Percentiles rank a stretch among this genome's conserved stretches.
phyloP scores from a whole-genome alignment of 2,888 invertebrate species.

The Chaetoderma sp. region DNA sequence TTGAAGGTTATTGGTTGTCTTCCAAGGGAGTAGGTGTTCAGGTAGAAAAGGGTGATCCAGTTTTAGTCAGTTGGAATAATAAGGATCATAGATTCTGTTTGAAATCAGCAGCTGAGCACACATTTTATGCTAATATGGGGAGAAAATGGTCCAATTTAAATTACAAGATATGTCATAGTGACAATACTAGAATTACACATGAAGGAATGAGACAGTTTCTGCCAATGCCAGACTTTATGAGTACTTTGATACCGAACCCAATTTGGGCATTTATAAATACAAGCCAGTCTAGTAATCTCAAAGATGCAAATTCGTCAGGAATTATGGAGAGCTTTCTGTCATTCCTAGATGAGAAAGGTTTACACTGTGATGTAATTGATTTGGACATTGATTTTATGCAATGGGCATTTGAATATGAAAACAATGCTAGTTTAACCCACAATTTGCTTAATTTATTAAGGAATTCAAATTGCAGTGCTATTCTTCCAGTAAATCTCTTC shows the following conservation, averaged over 20 bases:
- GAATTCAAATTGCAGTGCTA: not conserved
- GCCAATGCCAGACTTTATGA: constrained; percentile 71
- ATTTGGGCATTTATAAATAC: constrained; percentile 82
- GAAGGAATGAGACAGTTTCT: constrained; percentile 1
- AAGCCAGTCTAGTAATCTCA: not conserved
- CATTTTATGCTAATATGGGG: constrained; percentile 3
- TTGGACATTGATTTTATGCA: constrained; percentile 3
- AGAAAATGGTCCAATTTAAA: not conserved
- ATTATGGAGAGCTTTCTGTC: too few relatives aligned
- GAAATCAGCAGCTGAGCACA: not conserved
- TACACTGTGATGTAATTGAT: constrained; percentile 1
- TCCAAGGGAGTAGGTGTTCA: constrained; percentile 81
- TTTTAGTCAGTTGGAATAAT: constrained; percentile 81
- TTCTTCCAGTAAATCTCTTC: constrained; percentile 3
- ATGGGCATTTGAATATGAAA: not conserved
- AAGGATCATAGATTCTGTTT: constrained; percentile 6
- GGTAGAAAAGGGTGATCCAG: constrained; percentile 75
- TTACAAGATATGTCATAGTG: constrained; percentile 5
- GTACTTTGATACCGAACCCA: constrained; percentile 81
- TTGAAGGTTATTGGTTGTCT: constrained; percentile 87
- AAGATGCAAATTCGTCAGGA: too few relatives aligned
- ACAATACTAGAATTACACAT: not conserved
- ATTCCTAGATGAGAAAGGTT: not conserved
- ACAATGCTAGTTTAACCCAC: not conserved
- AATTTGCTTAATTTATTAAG: not conserved